Conservation (phyloP, 2,888 invertebrate genomes). For the Cheilosia vernalis region DNA sequence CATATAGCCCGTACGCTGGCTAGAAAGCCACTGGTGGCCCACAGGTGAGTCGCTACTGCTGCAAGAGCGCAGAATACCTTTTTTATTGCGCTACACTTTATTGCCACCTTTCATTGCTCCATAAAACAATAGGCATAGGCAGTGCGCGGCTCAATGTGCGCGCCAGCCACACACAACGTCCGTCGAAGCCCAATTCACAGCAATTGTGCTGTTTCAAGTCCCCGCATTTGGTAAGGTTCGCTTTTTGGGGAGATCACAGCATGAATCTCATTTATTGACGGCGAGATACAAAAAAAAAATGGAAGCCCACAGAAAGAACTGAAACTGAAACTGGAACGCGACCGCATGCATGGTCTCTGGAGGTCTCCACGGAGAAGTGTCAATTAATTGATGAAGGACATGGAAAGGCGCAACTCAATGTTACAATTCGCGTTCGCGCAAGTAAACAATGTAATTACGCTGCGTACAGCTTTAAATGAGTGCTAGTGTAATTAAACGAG, state of each 20-base stretch:
- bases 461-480: background rate
- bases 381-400: constrained; percentile 73
- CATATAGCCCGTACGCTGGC: constrained; percentile 12
- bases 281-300: constrained; percentile 1
- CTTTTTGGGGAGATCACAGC: constrained; percentile 67
- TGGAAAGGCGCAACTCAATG: constrained; percentile 41
- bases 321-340: constrained; percentile 61
- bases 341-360: constrained; percentile 64
- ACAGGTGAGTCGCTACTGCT: constrained; percentile 23
- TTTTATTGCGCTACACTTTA: constrained; percentile 45
- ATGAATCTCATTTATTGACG: constrained; percentile 71
- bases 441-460: constrained; percentile 4
- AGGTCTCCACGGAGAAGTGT: constrained; percentile 61
- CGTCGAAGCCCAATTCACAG: constrained; percentile 53
- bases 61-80: constrained; percentile 10
- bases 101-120: constrained; percentile 68
- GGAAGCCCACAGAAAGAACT: constrained; percentile 38
- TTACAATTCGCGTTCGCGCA: constrained; percentile 12
- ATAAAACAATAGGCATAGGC: constrained; percentile 70
- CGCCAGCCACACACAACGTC: constrained; percentile 51
- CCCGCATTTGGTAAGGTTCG: constrained; percentile 60
- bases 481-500: constrained; percentile 35
- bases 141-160: constrained; percentile 29
- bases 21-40: constrained; percentile 36
- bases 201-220: constrained; percentile 63